phyloP scores from a whole-genome alignment of 2,113 vertebrate genomes.

The Gambusia holbrooki region DNA sequence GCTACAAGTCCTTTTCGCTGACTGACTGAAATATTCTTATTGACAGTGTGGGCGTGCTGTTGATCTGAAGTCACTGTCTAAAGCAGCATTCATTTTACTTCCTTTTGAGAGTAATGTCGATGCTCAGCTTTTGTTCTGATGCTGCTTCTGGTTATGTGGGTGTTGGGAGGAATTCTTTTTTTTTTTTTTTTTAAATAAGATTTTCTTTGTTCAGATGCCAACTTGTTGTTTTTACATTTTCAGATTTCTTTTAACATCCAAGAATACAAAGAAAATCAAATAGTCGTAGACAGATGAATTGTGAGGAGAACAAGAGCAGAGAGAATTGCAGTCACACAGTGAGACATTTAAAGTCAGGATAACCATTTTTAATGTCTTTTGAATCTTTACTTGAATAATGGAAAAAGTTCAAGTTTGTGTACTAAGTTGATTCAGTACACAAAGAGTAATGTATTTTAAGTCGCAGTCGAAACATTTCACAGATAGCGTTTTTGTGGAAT shows the following conservation, averaged over 20 bases:
- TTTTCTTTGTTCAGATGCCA: slow-evolving; percentile 41
- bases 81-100: slow-evolving; percentile 43
- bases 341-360: not conserved
- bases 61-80: slow-evolving; percentile 35
- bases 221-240: not conserved
- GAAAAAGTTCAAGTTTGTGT: too few relatives aligned
- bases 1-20: not conserved
- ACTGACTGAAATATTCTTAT: not conserved
- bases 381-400: not conserved
- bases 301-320: not conserved
- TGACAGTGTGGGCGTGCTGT: slow-evolving; percentile 26
- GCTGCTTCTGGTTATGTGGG: slow-evolving; percentile 40
- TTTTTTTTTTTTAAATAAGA: not conserved
- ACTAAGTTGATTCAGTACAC: too few relatives aligned
- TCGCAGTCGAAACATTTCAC: too few relatives aligned
- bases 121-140: slow-evolving; percentile 34
- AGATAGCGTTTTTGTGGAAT: too few relatives aligned
- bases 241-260: not conserved
- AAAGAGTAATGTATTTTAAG: too few relatives aligned
- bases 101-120: slow-evolving; percentile 28
- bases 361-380: not conserved
- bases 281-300: not conserved
- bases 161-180: slow-evolving; percentile 31
- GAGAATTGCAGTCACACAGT: too few relatives aligned
- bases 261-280: not conserved